Conservation (phyloP, 1,140 invertebrate genomes). For the Acromyrmex echinatior region DNA sequence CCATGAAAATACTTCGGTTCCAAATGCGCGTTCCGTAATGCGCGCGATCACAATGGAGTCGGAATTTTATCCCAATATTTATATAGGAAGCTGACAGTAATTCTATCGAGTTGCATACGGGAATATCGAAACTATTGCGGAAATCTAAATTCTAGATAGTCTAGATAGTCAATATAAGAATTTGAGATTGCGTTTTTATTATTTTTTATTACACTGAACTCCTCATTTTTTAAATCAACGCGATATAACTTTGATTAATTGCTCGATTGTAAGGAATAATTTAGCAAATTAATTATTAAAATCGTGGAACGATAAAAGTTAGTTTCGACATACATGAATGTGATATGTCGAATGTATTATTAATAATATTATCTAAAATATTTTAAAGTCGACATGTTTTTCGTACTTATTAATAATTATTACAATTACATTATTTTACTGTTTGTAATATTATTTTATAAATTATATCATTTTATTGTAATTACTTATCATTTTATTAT, state of each 20-base stretch:
- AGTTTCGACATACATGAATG: not conserved
- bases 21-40: conserved; percentile 30
- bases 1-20: conserved; percentile 50
- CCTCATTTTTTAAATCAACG: conserved; percentile 13
- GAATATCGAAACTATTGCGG: conserved; percentile 22
- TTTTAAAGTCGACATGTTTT: conserved; percentile 4
- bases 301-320: not conserved
- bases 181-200: conserved; percentile 13
- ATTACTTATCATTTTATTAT: not conserved
- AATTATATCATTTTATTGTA: not conserved
- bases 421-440: too few species aligned
- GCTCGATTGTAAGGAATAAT: not conserved
- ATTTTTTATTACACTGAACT: not conserved
- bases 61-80: conserved; percentile 56
- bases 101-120: not conserved
- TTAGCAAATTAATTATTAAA: not conserved
- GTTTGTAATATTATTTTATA: not conserved
- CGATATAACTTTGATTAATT: not conserved
- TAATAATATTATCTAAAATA: not conserved
- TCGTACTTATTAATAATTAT: not conserved
- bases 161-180: not conserved
- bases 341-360: not conserved
- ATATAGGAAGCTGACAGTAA: conserved; percentile 14
- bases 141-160: conserved; percentile 39
- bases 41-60: conserved; percentile 12